Percentiles rank a stretch among this genome's conserved stretches.
These are phyloP conservation scores for Stomatorhinus walkeri DNA, from an alignment of 2,797 vertebrate species.

Conservation along the genomic window DNA sequence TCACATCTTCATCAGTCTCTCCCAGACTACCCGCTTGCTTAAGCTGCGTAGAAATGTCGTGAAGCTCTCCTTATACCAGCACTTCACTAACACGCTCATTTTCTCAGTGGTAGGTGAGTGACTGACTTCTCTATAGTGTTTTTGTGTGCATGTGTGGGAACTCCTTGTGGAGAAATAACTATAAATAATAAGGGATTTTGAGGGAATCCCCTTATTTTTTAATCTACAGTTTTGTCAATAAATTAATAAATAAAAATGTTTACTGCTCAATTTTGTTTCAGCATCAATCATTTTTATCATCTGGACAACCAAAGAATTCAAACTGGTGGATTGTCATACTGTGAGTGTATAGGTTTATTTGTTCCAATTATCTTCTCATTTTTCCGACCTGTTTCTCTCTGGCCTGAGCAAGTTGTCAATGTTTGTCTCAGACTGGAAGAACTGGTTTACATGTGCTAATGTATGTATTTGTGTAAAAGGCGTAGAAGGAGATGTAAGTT, in stretches of 20 bases:
- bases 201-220: background rate
- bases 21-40: constrained; percentile 87
- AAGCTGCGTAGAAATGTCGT: constrained; percentile 88
- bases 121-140: background rate
- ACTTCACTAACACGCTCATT: constrained; percentile 94
- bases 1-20: constrained; percentile 94
- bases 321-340: constrained; percentile 86
- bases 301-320: constrained; percentile 94
- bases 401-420: background rate
- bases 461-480: background rate
- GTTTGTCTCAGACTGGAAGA: background rate
- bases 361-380: background rate
- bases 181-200: background rate
- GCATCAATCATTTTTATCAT: constrained; percentile 93
- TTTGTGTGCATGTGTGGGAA: background rate
- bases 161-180: background rate
- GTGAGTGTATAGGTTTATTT: constrained; percentile 55
- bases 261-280: constrained; percentile 46
- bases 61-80: constrained; percentile 85
- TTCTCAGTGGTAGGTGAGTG: constrained; percentile 85
- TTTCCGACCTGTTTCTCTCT: background rate
- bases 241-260: background rate
- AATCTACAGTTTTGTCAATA: background rate
- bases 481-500: background rate
- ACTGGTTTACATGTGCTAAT: background rate